These are phyloP conservation scores for Actinia tenebrosa DNA, from an alignment of 64 coral and sea anemone species.

Conservation along the genomic window DNA sequence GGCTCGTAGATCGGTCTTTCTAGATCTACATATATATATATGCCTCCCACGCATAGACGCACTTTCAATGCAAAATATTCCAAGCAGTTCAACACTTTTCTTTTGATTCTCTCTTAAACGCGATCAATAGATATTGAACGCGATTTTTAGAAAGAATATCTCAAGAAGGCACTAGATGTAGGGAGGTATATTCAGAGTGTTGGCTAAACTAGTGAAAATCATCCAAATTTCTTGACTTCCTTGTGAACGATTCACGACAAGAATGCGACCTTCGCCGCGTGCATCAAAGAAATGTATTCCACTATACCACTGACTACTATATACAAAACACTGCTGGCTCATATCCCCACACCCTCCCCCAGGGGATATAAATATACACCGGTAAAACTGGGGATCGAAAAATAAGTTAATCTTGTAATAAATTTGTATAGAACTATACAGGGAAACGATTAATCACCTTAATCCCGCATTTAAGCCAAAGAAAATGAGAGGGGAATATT, in stretches of 20 bases:
- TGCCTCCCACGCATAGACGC: constrained; percentile 1
- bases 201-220: background rate
- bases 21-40: constrained; percentile 6
- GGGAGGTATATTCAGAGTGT: background rate
- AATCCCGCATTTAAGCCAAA: too few relatives aligned
- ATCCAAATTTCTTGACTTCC: background rate
- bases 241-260: background rate
- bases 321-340: constrained; percentile 1
- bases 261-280: background rate
- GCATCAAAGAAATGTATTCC: background rate
- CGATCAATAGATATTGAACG: background rate
- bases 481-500: too few relatives aligned
- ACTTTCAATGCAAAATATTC: constrained; percentile 18
- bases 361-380: background rate
- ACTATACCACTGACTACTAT: background rate
- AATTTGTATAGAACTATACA: too few relatives aligned
- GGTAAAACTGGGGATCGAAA: too few relatives aligned
- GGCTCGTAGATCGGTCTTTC: constrained; percentile 6
- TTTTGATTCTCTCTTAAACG: background rate
- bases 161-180: background rate
- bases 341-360: background rate
- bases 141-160: background rate
- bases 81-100: background rate
- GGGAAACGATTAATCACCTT: too few relatives aligned
- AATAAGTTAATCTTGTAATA: background rate